Evolutionary conservation across 2,797 vertebrate species (phyloP).

Genomic region (Allobates femoralis): DNA sequence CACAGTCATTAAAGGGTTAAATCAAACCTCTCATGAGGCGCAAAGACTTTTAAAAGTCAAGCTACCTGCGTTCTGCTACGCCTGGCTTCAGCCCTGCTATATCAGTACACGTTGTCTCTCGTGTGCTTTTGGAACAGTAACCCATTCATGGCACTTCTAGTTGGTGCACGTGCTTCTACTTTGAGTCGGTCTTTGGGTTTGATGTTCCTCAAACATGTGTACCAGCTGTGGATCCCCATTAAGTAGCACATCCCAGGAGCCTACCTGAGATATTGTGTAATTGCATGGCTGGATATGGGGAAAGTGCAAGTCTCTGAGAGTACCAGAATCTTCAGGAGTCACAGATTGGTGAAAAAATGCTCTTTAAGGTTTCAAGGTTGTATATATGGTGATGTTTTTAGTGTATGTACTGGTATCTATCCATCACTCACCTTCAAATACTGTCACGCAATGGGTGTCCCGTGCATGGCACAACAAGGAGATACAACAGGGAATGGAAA

Average conservation of each 20-base stretch:
- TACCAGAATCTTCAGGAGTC: not conserved
- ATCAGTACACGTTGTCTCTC: no score
- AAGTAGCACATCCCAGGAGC: not conserved
- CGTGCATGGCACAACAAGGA: no score
- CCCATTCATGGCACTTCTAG: not conserved
- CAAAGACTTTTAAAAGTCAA: not conserved
- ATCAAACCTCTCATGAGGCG: not conserved
- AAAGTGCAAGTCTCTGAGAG: not conserved
- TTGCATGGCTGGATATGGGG: not conserved
- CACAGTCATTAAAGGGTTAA: not conserved
- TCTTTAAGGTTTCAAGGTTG: not conserved
- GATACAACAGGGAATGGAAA: no score
- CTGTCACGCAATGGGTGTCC: no score
- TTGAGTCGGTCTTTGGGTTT: not conserved
- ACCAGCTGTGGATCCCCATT: not conserved
- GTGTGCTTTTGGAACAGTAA: not conserved
- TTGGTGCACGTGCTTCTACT: no score
- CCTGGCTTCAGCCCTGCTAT: not conserved
- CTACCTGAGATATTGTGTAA: conserved; percentile 17
- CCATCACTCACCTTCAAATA: not conserved
- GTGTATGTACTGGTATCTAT: not conserved
- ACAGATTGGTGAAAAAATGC: not conserved
- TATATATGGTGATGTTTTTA: not conserved
- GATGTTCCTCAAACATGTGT: not conserved
- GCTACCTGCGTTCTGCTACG: not conserved